These are phyloP conservation scores for Meteorus colon DNA, from an alignment of 2,888 invertebrate species.

Conservation along the genomic window DNA sequence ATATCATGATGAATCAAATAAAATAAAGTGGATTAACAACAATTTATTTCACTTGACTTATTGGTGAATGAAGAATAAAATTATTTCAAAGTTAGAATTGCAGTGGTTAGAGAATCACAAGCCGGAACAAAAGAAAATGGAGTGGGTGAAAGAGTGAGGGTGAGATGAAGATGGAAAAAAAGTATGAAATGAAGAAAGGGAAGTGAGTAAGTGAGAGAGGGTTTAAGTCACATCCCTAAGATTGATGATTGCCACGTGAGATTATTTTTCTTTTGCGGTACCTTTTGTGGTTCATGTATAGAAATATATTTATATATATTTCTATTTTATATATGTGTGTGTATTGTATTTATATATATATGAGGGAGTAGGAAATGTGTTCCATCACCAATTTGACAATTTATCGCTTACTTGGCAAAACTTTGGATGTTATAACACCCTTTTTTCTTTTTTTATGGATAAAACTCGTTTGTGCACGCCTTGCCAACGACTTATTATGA, in stretches of 20 bases:
- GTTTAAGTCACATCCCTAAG: constrained; percentile 13
- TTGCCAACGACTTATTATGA: background rate
- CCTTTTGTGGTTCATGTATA: background rate
- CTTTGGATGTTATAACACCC: constrained; percentile 15
- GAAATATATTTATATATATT: background rate
- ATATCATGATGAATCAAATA: background rate
- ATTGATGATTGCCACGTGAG: constrained; percentile 34
- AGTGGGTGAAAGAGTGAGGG: background rate
- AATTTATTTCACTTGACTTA: constrained; percentile 3
- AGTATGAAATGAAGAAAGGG: constrained; percentile 7
- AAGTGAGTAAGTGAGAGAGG: constrained; percentile 18
- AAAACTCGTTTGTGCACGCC: constrained; percentile 3
- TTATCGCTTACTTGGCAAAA: constrained; percentile 18
- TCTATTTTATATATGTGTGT: background rate
- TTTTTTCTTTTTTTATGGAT: background rate
- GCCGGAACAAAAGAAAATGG: background rate
- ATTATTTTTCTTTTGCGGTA: constrained; percentile 39
- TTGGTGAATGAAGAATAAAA: background rate
- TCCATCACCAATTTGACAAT: constrained; percentile 29
- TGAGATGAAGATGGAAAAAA: background rate
- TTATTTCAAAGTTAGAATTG: background rate
- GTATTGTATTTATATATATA: background rate
- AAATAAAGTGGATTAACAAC: background rate
- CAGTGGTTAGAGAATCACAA: constrained; percentile 12
- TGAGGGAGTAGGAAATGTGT: constrained; percentile 49